phyloP scores from a whole-genome alignment of 1,140 invertebrate genomes.

The Drosophila asahinai region DNA sequence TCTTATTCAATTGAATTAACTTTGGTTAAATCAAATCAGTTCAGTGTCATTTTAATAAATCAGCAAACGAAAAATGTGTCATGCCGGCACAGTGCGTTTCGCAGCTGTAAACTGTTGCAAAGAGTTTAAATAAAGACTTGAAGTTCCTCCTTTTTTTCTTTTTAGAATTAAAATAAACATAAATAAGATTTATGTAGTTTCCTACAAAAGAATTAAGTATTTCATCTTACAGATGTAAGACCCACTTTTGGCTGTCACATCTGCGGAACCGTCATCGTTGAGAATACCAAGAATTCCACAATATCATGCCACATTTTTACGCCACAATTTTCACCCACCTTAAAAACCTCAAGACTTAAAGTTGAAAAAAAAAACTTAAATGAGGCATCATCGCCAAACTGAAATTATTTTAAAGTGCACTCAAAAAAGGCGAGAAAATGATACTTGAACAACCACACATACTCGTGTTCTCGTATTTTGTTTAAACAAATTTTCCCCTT shows the following conservation, averaged over 20 bases:
- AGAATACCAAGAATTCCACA: conserved; percentile 26
- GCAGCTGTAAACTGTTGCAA: background rate
- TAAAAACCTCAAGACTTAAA: background rate
- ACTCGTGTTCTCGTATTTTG: conserved; percentile 9
- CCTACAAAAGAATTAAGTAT: background rate
- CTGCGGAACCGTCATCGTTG: background rate
- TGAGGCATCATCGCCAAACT: background rate
- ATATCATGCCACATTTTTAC: conserved; percentile 56
- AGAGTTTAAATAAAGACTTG: background rate
- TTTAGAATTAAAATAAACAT: background rate
- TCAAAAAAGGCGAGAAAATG: conserved; percentile 24
- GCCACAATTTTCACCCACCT: conserved; percentile 50
- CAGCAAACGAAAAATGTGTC: conserved; percentile 53
- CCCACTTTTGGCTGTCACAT: background rate
- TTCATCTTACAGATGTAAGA: background rate
- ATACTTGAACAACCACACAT: conserved; percentile 17
- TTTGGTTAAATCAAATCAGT: conserved; percentile 61
- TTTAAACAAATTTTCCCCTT: conserved; percentile 35
- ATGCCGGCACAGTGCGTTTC: conserved; percentile 29
- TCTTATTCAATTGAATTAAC: conserved; percentile 73
- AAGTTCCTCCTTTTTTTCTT: too few relatives aligned
- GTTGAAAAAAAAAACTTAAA: background rate
- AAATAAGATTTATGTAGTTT: background rate
- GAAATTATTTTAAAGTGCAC: conserved; percentile 36
- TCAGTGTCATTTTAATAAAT: conserved; percentile 76